phyloP scores from a whole-genome alignment of 2,113 vertebrate species.

The Psilopogon haemacephalus region DNA sequence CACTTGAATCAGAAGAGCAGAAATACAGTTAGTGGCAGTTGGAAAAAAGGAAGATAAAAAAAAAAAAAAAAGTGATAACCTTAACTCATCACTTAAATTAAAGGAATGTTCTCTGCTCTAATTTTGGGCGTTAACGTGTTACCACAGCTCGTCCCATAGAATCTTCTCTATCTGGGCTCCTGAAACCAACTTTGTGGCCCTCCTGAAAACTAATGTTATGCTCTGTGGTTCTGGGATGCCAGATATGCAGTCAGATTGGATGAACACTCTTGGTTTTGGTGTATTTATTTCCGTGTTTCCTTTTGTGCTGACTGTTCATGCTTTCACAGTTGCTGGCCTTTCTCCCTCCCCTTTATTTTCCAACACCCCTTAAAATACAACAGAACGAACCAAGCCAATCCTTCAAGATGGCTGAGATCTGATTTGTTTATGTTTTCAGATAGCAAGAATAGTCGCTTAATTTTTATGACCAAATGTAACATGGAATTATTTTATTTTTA shows the following conservation, averaged over 20 bases:
- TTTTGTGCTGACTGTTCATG: not conserved
- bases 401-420: not conserved
- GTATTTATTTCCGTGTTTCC: not conserved
- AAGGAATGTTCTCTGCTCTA: not conserved
- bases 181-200: not conserved
- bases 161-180: not conserved
- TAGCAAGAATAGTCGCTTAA: not conserved
- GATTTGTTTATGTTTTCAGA: not conserved
- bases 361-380: not conserved
- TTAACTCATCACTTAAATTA: not conserved
- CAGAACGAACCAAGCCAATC: not conserved
- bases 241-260: not conserved
- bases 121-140: not conserved
- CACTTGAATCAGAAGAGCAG: not conserved
- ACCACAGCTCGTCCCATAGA: not conserved
- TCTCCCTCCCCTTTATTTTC: not conserved
- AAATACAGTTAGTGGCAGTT: conserved; percentile 51
- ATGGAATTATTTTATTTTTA: not conserved
- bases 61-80: not conserved
- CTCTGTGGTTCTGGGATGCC: not conserved
- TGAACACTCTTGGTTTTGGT: not conserved
- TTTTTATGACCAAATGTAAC: not conserved
- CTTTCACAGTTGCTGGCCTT: not conserved
- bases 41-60: not conserved
- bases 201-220: not conserved